Evolutionary conservation across 2,113 vertebrate genomes (phyloP).

Genomic region (Connochaetes taurinus): DNA sequence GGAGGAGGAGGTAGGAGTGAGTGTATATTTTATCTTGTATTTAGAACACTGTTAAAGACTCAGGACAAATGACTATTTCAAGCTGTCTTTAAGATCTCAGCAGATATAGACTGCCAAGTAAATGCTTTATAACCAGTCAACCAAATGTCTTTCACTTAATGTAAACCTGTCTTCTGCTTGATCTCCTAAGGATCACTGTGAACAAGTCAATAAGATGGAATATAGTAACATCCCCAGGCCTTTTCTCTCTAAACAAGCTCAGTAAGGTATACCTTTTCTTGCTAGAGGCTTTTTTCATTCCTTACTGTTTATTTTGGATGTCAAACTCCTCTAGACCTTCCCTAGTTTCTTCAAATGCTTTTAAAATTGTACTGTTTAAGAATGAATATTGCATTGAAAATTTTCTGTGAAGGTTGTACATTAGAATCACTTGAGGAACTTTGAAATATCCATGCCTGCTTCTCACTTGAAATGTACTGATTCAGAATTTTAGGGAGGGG

Average conservation of each 20-base stretch:
- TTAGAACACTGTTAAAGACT: not conserved
- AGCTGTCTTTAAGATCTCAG: not conserved
- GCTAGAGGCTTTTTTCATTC: not conserved
- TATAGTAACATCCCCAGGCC: not conserved
- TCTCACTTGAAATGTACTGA: not conserved
- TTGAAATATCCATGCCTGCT: not conserved
- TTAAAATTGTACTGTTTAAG: not conserved
- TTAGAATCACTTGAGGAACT: not conserved
- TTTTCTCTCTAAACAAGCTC: not conserved
- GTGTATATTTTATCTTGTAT: not conserved
- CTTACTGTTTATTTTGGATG: not conserved
- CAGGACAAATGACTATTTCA: not conserved
- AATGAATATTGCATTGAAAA: not conserved
- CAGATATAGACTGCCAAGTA: not conserved
- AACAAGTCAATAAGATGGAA: not conserved
- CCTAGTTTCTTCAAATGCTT: not conserved
- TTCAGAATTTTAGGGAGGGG: not conserved
- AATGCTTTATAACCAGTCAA: not conserved
- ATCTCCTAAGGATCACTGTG: not conserved
- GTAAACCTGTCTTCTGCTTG: not conserved
- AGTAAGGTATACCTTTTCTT: not conserved
- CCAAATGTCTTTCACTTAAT: not conserved
- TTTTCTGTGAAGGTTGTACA: not conserved
- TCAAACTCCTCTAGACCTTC: not conserved
- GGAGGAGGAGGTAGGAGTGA: not conserved